Percentiles rank a stretch among this genome's conserved stretches.
phyloP scores from a whole-genome alignment of 2,888 invertebrate species.

The Chironomus tentans region DNA sequence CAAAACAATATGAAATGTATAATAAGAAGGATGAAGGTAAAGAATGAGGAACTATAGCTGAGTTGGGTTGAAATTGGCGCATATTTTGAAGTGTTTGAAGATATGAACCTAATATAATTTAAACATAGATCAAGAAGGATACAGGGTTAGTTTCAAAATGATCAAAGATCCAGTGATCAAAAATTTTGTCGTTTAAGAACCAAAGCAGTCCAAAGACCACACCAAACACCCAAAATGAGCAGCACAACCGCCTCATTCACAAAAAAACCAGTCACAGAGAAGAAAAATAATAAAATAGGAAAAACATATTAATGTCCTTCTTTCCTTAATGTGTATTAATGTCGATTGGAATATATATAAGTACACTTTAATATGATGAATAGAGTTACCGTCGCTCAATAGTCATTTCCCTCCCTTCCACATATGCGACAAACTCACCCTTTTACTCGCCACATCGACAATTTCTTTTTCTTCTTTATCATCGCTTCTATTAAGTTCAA shows the following conservation, averaged over 20 bases:
- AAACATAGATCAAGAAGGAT: too few species aligned
- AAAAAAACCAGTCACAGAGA: too few species aligned
- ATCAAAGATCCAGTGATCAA: too few species aligned
- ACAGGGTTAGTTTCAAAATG: too few species aligned
- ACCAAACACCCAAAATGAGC: too few species aligned
- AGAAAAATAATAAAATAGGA: too few species aligned
- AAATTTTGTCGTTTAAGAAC: too few species aligned
- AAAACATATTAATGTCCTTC: constrained; percentile 2
- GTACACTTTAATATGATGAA: constrained; percentile 12
- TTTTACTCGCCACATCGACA: background rate
- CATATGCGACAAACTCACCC: background rate
- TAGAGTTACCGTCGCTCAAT: background rate
- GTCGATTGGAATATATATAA: constrained; percentile 11
- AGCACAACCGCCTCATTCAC: too few species aligned
- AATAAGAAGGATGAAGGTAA: background rate
- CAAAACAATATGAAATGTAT: background rate
- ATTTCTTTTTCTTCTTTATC: background rate
- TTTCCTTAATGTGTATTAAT: constrained; percentile 26
- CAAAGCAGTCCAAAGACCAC: too few species aligned
- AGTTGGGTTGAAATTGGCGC: background rate
- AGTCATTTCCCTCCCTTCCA: background rate
- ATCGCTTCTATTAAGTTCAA: background rate
- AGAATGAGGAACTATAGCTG: background rate
- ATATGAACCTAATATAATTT: too few species aligned
- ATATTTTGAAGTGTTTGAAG: too few species aligned